These are phyloP conservation scores for Pseudochromis fuscus DNA, from an alignment of 2,797 vertebrate species.

Conservation along the genomic window DNA sequence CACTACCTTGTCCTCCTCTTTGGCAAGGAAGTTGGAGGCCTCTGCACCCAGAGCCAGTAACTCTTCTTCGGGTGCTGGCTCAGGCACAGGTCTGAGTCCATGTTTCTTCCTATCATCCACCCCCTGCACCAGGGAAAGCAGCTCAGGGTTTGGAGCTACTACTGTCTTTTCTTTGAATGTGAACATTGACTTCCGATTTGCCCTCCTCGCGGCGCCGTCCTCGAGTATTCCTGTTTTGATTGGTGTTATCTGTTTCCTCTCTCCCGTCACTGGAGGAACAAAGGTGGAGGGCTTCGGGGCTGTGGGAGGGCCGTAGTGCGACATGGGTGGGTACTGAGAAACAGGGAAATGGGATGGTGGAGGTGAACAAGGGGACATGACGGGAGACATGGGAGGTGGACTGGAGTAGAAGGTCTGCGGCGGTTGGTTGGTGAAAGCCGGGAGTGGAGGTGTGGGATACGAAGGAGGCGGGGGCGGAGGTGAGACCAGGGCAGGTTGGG, in stretches of 20 bases:
- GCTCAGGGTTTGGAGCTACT: constrained; percentile 93
- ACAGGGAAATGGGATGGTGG: constrained; percentile 61
- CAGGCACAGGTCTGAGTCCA: constrained; percentile 85
- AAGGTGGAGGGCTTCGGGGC: constrained; percentile 81
- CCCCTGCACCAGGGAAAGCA: constrained; percentile 95
- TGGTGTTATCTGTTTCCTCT: constrained; percentile 64
- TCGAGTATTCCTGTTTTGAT: constrained; percentile 93
- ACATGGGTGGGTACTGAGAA: constrained; percentile 82
- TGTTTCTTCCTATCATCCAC: constrained; percentile 90
- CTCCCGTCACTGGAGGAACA: constrained; percentile 69
- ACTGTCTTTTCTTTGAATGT: constrained; percentile 97
- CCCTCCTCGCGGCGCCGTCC: constrained; percentile 84
- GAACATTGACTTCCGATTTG: constrained; percentile 94
- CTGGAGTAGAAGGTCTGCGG: constrained; percentile 66
- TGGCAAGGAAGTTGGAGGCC: constrained; percentile 92
- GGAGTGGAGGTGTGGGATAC: constrained; percentile 84
- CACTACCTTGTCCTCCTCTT: constrained; percentile 71
- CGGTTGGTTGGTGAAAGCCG: constrained; percentile 77
- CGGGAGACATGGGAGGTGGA: constrained; percentile 69
- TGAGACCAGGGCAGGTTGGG: constrained; percentile 71
- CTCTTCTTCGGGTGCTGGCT: constrained; percentile 88
- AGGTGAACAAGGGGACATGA: constrained; percentile 55
- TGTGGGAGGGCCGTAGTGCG: constrained; percentile 81
- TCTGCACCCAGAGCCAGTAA: constrained; percentile 94
- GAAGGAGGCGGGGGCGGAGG: constrained; percentile 84